Conservation (phyloP, 2,113 vertebrate genomes). For the Bufo gargarizans region DNA sequence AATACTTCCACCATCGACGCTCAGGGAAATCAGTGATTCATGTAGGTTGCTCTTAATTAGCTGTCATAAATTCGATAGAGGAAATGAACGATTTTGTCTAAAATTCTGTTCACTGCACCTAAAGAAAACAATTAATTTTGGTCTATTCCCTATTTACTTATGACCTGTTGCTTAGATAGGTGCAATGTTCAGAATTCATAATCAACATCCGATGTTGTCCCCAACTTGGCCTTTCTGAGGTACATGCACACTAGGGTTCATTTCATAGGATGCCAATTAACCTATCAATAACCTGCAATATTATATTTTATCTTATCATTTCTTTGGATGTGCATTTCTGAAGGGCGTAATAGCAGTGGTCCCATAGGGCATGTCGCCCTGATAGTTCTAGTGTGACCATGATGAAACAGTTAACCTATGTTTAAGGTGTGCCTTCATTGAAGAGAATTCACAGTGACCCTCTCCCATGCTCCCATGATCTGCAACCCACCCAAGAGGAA, state of each 20-base stretch:
- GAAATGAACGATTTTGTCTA: background rate
- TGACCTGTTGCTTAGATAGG: background rate
- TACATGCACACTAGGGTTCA: background rate
- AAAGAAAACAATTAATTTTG: background rate
- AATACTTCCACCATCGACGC: background rate
- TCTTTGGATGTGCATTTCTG: background rate
- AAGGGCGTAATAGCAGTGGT: background rate
- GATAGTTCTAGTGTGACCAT: background rate
- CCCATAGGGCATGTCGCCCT: background rate
- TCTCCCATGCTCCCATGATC: conserved; percentile 13
- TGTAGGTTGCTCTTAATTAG: too few species aligned
- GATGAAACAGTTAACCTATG: conserved; percentile 35
- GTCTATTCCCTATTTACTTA: background rate
- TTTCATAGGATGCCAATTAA: background rate
- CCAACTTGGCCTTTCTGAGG: background rate
- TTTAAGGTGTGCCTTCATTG: conserved; percentile 33
- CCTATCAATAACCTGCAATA: too few species aligned
- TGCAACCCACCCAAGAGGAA: conserved; percentile 52
- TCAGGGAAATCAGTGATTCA: background rate
- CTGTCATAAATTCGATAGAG: background rate
- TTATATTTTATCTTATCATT: background rate
- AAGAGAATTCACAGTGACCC: conserved; percentile 4
- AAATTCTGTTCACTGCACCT: background rate
- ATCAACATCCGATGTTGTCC: background rate
- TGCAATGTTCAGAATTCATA: background rate